These are phyloP conservation scores for Taeniopygia guttata DNA, from an alignment of 2,797 vertebrate genomes.

Conservation along the genomic window DNA sequence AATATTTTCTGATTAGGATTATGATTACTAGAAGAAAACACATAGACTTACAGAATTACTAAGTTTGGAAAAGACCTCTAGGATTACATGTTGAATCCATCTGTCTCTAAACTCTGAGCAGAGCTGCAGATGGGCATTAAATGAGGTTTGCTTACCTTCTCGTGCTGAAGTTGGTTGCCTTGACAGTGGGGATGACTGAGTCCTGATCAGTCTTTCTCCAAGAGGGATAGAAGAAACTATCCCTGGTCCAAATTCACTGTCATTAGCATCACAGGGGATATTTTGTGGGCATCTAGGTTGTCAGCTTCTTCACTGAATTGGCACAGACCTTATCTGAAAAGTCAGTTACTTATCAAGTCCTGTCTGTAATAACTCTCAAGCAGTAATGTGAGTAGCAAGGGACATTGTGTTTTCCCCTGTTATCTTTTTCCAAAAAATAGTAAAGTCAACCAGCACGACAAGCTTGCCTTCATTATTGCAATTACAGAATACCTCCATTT, in stretches of 20 bases:
- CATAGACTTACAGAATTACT: background rate
- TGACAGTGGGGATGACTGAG: background rate
- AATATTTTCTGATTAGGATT: background rate
- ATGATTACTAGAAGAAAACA: background rate
- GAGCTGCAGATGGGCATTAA: background rate
- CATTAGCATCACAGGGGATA: background rate
- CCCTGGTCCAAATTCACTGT: background rate
- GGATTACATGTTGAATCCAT: background rate
- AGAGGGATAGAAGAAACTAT: background rate
- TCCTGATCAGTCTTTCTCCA: background rate
- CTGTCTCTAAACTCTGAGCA: background rate
- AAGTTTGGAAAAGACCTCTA: background rate
- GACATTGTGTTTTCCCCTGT: background rate
- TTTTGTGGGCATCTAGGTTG: background rate
- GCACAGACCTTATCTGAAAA: background rate
- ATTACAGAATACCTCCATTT: background rate
- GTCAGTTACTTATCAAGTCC: background rate
- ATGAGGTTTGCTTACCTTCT: background rate
- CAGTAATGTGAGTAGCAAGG: background rate
- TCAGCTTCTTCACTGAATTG: background rate
- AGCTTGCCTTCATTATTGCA: background rate
- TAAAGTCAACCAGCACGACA: background rate
- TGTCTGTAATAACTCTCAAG: background rate
- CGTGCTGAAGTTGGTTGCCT: background rate
- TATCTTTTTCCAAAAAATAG: background rate